Evolutionary conservation across 1,140 invertebrate species (phyloP).

Genomic region (Eriosoma lanigerum): DNA sequence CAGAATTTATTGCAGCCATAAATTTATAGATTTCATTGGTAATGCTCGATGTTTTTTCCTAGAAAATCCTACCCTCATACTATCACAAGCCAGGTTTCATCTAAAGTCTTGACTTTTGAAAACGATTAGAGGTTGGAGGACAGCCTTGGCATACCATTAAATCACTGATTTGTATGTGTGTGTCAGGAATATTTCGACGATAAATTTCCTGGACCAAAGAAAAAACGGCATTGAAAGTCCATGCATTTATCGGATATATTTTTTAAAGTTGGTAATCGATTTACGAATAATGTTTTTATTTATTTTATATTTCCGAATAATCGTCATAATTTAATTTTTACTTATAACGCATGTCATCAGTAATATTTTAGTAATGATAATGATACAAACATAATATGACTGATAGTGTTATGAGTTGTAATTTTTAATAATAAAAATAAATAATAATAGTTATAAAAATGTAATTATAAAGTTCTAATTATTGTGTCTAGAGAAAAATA

Average conservation of each 20-base stretch:
- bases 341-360: too few species aligned
- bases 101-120: slow-evolving; percentile 27
- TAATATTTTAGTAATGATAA: too few species aligned
- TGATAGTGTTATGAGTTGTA: too few species aligned
- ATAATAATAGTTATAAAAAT: too few species aligned
- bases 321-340: too few species aligned
- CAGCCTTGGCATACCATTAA: slow-evolving; percentile 24
- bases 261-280: not conserved
- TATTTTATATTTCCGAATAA: too few species aligned
- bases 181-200: slow-evolving; percentile 12
- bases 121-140: slow-evolving; percentile 16
- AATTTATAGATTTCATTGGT: slow-evolving; percentile 13
- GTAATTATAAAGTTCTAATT: too few species aligned
- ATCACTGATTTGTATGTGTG: slow-evolving; percentile 30
- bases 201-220: not conserved
- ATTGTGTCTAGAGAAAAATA: too few species aligned
- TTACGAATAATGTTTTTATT: not conserved
- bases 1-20: slow-evolving; percentile 19
- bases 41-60: slow-evolving; percentile 31
- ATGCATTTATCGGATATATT: slow-evolving; percentile 8
- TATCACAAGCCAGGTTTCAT: slow-evolving; percentile 3
- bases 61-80: slow-evolving; percentile 19
- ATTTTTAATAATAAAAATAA: too few species aligned
- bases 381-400: too few species aligned
- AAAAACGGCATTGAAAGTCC: not conserved